Percentiles rank a stretch among this genome's conserved stretches.
phyloP scores from a whole-genome alignment of 2,113 vertebrate species.

The Meriones unguiculatus region DNA sequence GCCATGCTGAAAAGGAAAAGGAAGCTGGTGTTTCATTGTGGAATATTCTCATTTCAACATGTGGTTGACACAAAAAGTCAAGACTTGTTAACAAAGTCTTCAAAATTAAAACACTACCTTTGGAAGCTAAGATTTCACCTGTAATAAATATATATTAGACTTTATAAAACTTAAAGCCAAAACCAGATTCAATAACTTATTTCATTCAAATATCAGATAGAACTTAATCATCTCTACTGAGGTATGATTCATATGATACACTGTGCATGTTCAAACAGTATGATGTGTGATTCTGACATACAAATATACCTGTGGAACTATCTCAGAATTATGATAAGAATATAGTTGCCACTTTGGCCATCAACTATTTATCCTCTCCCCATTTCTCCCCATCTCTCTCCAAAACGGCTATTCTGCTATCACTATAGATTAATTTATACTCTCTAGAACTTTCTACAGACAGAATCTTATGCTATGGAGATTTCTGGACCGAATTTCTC shows the following conservation, averaged over 20 bases:
- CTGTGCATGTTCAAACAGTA: not conserved
- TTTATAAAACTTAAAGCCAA: slow-evolving; percentile 1
- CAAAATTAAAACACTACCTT: not conserved
- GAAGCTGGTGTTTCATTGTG: not conserved
- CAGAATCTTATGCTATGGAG: not conserved
- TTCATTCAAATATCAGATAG: not conserved
- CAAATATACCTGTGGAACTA: not conserved
- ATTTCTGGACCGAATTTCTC: slow-evolving; percentile 1
- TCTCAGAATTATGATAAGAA: not conserved
- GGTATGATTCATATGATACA: not conserved
- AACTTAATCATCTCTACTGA: not conserved
- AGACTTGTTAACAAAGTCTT: not conserved
- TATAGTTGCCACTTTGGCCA: not conserved
- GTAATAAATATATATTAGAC: not conserved
- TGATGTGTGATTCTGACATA: not conserved
- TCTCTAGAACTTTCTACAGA: not conserved
- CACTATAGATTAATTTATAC: not conserved
- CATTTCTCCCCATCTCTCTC: too few species aligned
- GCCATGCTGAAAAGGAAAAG: not conserved
- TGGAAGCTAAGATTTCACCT: not conserved
- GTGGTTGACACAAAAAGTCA: not conserved
- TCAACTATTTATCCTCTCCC: not conserved
- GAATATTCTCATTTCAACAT: not conserved
- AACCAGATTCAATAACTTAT: not conserved
- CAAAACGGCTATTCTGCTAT: not conserved